Percentiles rank a stretch among this genome's conserved stretches.
Evolutionary conservation across 2,888 invertebrate genomes (phyloP).

Genomic region (Tuberolachnus salignus): DNA sequence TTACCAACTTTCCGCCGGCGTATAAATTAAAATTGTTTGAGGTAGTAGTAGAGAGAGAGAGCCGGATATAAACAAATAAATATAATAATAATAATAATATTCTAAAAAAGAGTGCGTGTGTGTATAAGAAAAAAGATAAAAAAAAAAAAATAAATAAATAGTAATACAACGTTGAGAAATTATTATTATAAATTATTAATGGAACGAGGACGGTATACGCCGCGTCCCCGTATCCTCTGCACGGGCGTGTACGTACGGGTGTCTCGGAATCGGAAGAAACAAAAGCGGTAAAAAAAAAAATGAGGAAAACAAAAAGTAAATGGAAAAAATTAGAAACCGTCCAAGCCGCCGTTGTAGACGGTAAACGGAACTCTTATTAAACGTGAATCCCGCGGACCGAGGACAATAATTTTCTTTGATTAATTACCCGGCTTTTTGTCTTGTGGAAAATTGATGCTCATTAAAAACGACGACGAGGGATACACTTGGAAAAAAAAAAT

Average conservation of each 20-base stretch:
- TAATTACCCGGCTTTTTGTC: slow-evolving; percentile 44
- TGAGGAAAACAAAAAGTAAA: not conserved
- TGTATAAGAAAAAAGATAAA: not conserved
- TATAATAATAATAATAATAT: not conserved
- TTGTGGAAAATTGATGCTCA: slow-evolving; percentile 38
- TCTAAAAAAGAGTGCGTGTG: not conserved
- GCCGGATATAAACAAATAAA: not conserved
- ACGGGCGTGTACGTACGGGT: not conserved
- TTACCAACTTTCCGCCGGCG: not conserved
- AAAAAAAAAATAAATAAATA: not conserved
- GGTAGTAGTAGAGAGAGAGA: not conserved
- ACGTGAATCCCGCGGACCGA: slow-evolving; percentile 12
- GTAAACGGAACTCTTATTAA: slow-evolving; percentile 32
- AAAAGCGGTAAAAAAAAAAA: slow-evolving; percentile 18
- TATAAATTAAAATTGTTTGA: not conserved
- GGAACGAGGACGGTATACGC: not conserved
- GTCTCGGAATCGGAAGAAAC: slow-evolving; percentile 14
- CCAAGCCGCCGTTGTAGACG: slow-evolving; percentile 4
- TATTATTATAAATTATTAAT: not conserved
- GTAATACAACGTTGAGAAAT: no score
- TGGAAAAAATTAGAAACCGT: slow-evolving; percentile 17
- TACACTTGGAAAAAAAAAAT: slow-evolving; percentile 25
- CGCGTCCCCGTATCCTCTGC: not conserved
- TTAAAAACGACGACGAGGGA: slow-evolving; percentile 9
- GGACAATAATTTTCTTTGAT: slow-evolving; percentile 38